phyloP scores from a whole-genome alignment of 2,113 vertebrate genomes.

The Felis catus region DNA sequence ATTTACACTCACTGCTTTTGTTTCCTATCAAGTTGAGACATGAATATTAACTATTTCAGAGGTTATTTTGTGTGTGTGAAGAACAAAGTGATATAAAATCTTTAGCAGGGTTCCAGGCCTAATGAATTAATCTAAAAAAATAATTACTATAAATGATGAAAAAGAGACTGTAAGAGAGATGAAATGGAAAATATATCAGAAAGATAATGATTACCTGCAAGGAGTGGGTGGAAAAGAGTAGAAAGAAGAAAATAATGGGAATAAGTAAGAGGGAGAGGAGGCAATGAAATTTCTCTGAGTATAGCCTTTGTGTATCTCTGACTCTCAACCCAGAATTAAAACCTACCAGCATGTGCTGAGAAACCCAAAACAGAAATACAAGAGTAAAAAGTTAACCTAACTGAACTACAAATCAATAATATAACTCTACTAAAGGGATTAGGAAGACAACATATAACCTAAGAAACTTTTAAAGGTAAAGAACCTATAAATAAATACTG shows the following conservation, averaged over 20 bases:
- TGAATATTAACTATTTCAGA: neutral
- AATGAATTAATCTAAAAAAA: neutral
- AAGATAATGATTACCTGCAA: neutral
- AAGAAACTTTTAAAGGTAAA: neutral
- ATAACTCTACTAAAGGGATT: neutral
- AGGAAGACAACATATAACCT: neutral
- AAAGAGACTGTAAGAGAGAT: neutral
- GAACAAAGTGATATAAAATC: neutral
- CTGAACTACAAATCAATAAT: neutral
- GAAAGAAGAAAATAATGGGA: neutral
- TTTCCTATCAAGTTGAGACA: neutral
- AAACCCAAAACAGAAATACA: neutral
- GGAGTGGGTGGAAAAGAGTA: neutral
- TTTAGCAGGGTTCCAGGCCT: neutral
- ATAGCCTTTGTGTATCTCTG: neutral
- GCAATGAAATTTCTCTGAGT: neutral
- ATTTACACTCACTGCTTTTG: neutral
- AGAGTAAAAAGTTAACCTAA: neutral
- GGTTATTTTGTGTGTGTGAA: neutral
- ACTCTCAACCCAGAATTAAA: neutral
- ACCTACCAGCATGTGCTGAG: neutral
- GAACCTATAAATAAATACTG: neutral
- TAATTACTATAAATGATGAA: neutral
- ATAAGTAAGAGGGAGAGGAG: neutral
- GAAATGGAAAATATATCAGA: neutral